Evolutionary conservation across 2,113 vertebrate species (phyloP).

Genomic region (Xiphias gladius): DNA sequence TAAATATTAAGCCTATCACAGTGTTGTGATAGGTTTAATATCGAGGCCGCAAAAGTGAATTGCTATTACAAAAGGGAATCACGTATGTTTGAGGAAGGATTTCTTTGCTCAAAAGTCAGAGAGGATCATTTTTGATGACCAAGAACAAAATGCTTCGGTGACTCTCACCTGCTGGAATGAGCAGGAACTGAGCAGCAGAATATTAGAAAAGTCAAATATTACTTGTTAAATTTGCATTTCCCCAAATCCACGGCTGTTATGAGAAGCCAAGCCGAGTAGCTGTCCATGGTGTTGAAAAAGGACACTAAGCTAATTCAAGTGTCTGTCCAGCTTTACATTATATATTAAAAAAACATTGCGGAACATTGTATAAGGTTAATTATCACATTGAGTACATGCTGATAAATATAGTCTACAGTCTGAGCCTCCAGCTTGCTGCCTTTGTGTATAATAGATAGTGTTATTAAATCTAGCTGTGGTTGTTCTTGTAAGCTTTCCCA

Average conservation of each 20-base stretch:
- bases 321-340: neutral
- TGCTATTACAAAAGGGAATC: conserved; percentile 8
- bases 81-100: conserved; percentile 12
- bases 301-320: neutral
- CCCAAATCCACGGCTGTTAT: neutral
- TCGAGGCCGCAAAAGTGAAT: conserved; percentile 15
- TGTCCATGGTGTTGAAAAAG: conserved; percentile 28
- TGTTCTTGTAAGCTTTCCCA: conserved; percentile 14
- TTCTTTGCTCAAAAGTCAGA: conserved; percentile 1
- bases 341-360: neutral
- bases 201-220: neutral
- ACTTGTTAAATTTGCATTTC: neutral
- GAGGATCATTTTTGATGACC: neutral
- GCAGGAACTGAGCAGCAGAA: neutral
- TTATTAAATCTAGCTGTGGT: conserved; percentile 14
- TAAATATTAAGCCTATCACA: too few species aligned
- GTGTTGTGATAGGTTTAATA: conserved; percentile 4
- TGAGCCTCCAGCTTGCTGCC: neutral
- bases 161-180: neutral
- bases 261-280: neutral
- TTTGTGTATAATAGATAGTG: conserved; percentile 23
- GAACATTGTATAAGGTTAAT: conserved; percentile 30
- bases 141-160: neutral
- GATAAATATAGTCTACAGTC: conserved; percentile 22
- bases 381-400: conserved; percentile 17